phyloP scores from a whole-genome alignment of 2,888 invertebrate genomes.

The Synergus gifuensis region DNA sequence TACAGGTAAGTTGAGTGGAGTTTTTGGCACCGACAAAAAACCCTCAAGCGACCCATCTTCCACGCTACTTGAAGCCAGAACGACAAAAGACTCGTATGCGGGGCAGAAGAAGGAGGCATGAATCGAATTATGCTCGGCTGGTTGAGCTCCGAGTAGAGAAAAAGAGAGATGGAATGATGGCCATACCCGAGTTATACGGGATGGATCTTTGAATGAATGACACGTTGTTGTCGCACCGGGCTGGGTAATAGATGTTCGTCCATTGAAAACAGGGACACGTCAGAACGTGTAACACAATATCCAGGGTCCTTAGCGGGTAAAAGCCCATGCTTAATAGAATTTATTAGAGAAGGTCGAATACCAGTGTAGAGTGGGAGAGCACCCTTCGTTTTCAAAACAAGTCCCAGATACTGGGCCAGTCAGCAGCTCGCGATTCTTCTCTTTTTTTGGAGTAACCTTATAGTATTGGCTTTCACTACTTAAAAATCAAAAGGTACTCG shows the following conservation, averaged over 20 bases:
- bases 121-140: conserved; percentile 71
- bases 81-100: conserved; percentile 56
- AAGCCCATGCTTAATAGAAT: conserved; percentile 76
- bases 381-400: neutral
- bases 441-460: neutral
- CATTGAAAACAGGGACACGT: conserved; percentile 64
- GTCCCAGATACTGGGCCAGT: neutral
- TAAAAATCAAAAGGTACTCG: neutral
- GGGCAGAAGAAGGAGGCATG: conserved; percentile 58
- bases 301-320: conserved; percentile 66
- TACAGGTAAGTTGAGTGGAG: conserved; percentile 48
- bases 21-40: conserved; percentile 53
- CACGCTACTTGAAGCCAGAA: conserved; percentile 54
- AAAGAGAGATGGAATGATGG: conserved; percentile 1
- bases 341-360: conserved; percentile 69
- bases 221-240: conserved; percentile 70
- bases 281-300: conserved; percentile 75
- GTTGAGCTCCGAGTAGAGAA: conserved; percentile 57
- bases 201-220: conserved; percentile 35
- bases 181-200: neutral
- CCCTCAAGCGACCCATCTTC: conserved; percentile 38
- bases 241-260: conserved; percentile 72
- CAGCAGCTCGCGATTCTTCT: neutral
- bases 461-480: neutral
- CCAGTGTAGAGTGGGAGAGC: neutral